A percentile compares a stretch with the other conserved stretches of the same genome.
These are phyloP conservation scores for Seriola rivoliana DNA, from an alignment of 2,113 vertebrate genomes.

Conservation along the genomic window DNA sequence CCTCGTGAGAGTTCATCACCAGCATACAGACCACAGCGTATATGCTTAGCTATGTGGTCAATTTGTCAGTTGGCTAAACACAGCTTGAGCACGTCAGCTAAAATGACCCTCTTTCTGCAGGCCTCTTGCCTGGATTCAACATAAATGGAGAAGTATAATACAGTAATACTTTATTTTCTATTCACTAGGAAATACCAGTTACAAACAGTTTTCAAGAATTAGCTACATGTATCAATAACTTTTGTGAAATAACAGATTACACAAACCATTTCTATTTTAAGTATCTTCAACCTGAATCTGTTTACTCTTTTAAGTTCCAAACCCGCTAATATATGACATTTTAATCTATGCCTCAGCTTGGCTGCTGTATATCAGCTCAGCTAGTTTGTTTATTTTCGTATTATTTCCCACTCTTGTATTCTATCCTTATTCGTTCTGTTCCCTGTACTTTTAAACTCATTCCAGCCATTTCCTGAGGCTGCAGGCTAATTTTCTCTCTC, in stretches of 20 bases:
- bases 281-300: not conserved
- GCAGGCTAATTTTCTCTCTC: constrained; percentile 27
- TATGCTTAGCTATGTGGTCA: constrained; percentile 56
- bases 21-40: constrained; percentile 41
- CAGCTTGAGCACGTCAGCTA: constrained; percentile 51
- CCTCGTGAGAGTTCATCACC: constrained; percentile 62
- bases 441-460: constrained; percentile 34
- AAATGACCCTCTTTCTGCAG: constrained; percentile 50
- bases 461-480: constrained; percentile 36
- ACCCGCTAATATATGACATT: not conserved
- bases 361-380: not conserved
- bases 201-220: not conserved
- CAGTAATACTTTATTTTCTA: not conserved
- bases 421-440: not conserved
- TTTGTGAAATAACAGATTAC: not conserved
- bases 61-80: constrained; percentile 69
- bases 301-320: not conserved
- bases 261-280: not conserved
- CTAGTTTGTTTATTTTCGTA: constrained; percentile 4
- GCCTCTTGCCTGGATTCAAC: constrained; percentile 13
- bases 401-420: not conserved
- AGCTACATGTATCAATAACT: not conserved
- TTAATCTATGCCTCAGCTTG: not conserved
- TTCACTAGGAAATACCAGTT: not conserved
- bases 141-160: constrained; percentile 9